phyloP scores from a whole-genome alignment of 1,140 invertebrate genomes.

The Diabrotica undecimpunctata region DNA sequence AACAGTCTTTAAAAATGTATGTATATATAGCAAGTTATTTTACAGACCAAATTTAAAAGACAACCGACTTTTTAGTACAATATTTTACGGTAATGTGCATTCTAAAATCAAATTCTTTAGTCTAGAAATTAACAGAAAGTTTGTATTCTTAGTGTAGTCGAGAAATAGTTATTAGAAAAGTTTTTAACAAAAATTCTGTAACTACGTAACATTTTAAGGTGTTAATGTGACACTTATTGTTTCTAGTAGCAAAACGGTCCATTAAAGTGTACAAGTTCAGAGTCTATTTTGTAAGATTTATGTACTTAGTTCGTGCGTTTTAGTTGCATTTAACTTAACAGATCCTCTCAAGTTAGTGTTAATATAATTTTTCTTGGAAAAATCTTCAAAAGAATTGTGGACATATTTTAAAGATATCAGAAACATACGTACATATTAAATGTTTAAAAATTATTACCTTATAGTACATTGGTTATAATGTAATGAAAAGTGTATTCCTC shows the following conservation, averaged over 20 bases:
- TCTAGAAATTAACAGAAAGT: not conserved
- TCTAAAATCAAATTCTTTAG: not conserved
- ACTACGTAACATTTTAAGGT: constrained; percentile 1
- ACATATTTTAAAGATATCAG: no score
- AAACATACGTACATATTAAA: no score
- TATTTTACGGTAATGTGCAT: not conserved
- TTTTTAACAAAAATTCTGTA: constrained; percentile 3
- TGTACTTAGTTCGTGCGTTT: not conserved
- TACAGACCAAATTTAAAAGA: no score
- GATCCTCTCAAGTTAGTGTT: no score
- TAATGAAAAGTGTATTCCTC: no score
- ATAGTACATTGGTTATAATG: no score
- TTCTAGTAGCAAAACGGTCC: not conserved
- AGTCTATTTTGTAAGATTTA: constrained; percentile 1
- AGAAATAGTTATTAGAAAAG: not conserved
- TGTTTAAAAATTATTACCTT: no score
- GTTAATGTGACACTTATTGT: not conserved
- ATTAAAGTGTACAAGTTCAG: constrained; percentile 1
- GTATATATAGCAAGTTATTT: no score
- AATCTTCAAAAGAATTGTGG: no score
- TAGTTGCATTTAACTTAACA: not conserved
- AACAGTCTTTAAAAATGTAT: no score
- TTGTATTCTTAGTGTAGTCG: not conserved
- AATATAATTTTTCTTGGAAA: no score
- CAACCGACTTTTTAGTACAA: not conserved